These are phyloP conservation scores for Phyllotreta cruciferae DNA, from an alignment of 2,888 invertebrate species.

Conservation along the genomic window DNA sequence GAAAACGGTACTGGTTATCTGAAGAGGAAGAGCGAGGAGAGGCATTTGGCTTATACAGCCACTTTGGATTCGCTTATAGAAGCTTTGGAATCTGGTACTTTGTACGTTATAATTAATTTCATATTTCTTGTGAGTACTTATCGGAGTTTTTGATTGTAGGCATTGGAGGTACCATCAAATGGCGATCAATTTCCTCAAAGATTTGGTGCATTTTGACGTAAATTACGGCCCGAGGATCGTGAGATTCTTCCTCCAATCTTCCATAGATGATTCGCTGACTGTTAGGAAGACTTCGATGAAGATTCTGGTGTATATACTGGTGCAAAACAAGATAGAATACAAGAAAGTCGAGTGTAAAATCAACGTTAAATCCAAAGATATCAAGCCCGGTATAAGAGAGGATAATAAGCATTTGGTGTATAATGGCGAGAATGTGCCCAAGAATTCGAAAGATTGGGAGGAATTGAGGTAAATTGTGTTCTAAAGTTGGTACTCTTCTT, in stretches of 20 bases:
- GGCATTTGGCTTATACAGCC: slow-evolving; percentile 63
- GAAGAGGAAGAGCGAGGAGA: slow-evolving; percentile 59
- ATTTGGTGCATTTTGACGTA: slow-evolving; percentile 75
- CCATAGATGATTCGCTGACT: slow-evolving; percentile 80
- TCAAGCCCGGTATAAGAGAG: slow-evolving; percentile 66
- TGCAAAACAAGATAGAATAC: slow-evolving; percentile 75
- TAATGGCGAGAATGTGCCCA: slow-evolving; percentile 66
- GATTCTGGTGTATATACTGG: slow-evolving; percentile 69
- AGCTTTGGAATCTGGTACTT: slow-evolving; percentile 64
- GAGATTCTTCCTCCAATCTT: slow-evolving; percentile 68
- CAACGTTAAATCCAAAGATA: slow-evolving; percentile 24
- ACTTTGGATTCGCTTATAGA: slow-evolving; percentile 63
- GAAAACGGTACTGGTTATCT: slow-evolving; percentile 56
- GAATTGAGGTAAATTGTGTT: slow-evolving; percentile 56
- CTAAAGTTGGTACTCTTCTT: too few relatives aligned
- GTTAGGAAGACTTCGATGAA: slow-evolving; percentile 76
- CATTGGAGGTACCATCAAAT: slow-evolving; percentile 86
- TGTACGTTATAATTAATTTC: slow-evolving; percentile 57
- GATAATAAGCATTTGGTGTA: slow-evolving; percentile 82
- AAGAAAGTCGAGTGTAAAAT: slow-evolving; percentile 61
- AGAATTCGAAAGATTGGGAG: slow-evolving; percentile 77
- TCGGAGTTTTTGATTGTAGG: slow-evolving; percentile 56
- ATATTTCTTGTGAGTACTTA: slow-evolving; percentile 22
- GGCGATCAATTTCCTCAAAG: slow-evolving; percentile 75
- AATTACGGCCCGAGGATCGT: slow-evolving; percentile 70